phyloP scores from a whole-genome alignment of 2,797 vertebrate species.

The Enteromius fasciolatus region DNA sequence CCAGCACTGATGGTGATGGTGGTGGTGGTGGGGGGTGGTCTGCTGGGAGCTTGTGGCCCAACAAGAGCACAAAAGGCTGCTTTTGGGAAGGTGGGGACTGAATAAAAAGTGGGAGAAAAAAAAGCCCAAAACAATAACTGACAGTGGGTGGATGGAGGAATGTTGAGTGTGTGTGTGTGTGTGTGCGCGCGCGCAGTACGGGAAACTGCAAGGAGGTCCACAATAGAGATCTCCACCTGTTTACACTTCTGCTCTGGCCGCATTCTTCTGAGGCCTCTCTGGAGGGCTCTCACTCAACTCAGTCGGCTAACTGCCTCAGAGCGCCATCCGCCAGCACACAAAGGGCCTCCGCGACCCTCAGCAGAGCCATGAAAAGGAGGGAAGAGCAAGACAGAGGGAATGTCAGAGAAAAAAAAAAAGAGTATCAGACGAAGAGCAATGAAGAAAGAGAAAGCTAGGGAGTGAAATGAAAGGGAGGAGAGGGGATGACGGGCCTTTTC shows the following conservation, averaged over 20 bases:
- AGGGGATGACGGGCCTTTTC: conserved; percentile 4
- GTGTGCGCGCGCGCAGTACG: conserved; percentile 26
- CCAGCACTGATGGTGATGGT: conserved; percentile 25
- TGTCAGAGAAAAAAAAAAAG: conserved; percentile 29
- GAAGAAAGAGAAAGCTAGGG: conserved; percentile 28
- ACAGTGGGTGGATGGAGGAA: conserved; percentile 59
- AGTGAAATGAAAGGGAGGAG: conserved; percentile 47
- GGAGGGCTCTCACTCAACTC: conserved; percentile 80
- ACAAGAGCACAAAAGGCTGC: conserved; percentile 66
- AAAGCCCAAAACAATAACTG: conserved; percentile 47
- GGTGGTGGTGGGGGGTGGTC: neutral
- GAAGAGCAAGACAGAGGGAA: conserved; percentile 62
- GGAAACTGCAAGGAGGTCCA: conserved; percentile 65
- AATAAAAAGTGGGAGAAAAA: conserved; percentile 44
- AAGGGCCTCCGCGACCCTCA: conserved; percentile 67
- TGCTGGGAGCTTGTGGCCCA: conserved; percentile 56
- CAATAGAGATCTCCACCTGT: conserved; percentile 90
- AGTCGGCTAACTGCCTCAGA: conserved; percentile 82
- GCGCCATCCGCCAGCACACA: conserved; percentile 68
- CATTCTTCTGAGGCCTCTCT: conserved; percentile 81
- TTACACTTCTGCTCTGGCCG: conserved; percentile 86
- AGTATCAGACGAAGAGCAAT: conserved; percentile 5
- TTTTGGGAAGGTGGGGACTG: conserved; percentile 49
- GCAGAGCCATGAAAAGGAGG: conserved; percentile 69
- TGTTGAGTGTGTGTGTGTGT: conserved; percentile 50